Base-by-base conservation (phyloP, 2,113 vertebrate species). In the Acanthisitta chloris region DNA sequence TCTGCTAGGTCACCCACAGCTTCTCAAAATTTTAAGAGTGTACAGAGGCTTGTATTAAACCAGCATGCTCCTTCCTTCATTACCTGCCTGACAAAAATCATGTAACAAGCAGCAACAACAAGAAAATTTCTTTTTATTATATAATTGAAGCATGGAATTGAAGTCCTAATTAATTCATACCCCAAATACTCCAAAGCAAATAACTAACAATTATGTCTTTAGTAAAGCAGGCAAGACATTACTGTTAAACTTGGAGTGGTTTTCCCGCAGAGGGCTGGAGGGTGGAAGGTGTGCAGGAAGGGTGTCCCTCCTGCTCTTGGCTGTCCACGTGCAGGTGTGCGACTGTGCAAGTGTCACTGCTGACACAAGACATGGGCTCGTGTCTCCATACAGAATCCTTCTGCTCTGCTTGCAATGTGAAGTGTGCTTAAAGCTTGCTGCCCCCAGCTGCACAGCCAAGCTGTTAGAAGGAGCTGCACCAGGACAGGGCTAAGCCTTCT, bases 111-210 rank as follows among this genome's bases (percentile, higher is more conserved):
- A 83, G 55, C 46, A 74, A 40, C 0, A 1, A 28, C 57, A 69
- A 61, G 12, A 69, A 62, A 38, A 40, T 7, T 17, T 84, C n/a
- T n/a, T 19, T 83, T 66, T 55, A 36, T 90, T 92, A 55, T 40
- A 17, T 66, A 77, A 48, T 38, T 55, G 71, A 91, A 76, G 48
- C 40, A 28, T 25, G 34, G 74, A 57, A 33, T 86, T 72, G 46
- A 80, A 61, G 24, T 70, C 34, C 55, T 91, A 79, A 85, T 80
- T 85, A 66, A 49, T 72, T 92, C 58, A 61, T 58, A 79, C n/a
- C 80, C 64, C 69, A 57, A 81, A 80, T 38, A 58, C 49, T 36
- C 38, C 4, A 4, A 73, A 65, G 46, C 64, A 86, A 84, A 88
- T 81, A 12, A 49, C 45, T 54, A 65, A 33, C 45, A 79, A 25